Evolutionary conservation across 2,888 invertebrate species (phyloP).

Genomic region (Netelia fuscicornis): DNA sequence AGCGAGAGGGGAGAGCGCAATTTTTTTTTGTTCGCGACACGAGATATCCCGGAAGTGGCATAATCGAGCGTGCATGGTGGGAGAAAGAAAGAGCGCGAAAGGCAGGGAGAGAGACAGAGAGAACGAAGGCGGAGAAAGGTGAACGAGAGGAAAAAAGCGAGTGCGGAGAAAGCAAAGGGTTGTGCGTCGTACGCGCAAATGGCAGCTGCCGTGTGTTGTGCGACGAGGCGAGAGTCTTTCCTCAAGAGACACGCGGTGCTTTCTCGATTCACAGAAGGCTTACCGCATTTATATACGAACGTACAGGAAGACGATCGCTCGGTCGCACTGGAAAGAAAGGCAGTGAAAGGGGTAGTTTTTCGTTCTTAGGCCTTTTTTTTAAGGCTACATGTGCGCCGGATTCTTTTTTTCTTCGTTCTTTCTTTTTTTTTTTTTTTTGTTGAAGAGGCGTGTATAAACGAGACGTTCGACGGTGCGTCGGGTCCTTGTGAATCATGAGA

Average conservation of each 20-base stretch:
- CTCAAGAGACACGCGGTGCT: constrained; percentile 25
- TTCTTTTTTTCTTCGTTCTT: constrained; percentile 9
- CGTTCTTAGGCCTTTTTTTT: constrained; percentile 42
- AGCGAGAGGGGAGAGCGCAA: constrained; percentile 28
- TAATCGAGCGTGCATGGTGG: constrained; percentile 53
- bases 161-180: constrained; percentile 65
- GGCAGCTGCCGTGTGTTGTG: constrained; percentile 51
- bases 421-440: neutral
- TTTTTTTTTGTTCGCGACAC: constrained; percentile 50
- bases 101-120: neutral
- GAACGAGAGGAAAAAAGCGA: constrained; percentile 47
- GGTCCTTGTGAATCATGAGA: constrained; percentile 60
- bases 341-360: constrained; percentile 47
- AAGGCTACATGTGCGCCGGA: constrained; percentile 10
- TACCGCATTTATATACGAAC: neutral
- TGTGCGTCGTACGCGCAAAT: constrained; percentile 43
- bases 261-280: constrained; percentile 20
- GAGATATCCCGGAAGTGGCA: constrained; percentile 66
- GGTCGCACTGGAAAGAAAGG: constrained; percentile 34
- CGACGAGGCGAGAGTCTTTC: constrained; percentile 34
- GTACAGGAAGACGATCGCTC: constrained; percentile 11
- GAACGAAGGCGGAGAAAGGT: constrained; percentile 55
- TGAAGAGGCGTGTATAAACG: constrained; percentile 22
- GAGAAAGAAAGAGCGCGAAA: constrained; percentile 24
- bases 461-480: constrained; percentile 1